Evolutionary conservation across 2,113 vertebrate genomes (phyloP).

Genomic region (Elephas maximus): DNA sequence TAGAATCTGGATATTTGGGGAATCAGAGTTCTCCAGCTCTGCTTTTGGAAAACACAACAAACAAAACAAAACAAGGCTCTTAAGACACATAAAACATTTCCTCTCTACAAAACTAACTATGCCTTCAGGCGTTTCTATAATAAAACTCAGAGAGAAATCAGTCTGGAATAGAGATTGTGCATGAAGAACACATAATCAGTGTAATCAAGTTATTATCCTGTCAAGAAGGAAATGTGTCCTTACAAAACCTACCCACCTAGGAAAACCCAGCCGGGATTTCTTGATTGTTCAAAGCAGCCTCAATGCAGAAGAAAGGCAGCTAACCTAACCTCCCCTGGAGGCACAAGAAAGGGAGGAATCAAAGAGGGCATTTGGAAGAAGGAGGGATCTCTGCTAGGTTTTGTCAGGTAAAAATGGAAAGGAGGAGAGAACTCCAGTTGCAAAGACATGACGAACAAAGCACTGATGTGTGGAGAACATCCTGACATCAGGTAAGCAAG

Average conservation of each 20-base stretch:
- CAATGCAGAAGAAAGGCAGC: background rate
- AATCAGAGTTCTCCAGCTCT: background rate
- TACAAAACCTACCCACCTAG: slow-evolving; percentile 50
- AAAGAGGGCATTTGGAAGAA: background rate
- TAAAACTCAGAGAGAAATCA: slow-evolving; percentile 79
- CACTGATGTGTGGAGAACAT: background rate
- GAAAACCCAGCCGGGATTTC: slow-evolving; percentile 49
- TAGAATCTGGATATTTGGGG: background rate
- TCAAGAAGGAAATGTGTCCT: slow-evolving; percentile 80
- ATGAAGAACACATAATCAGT: slow-evolving; percentile 79
- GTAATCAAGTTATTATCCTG: slow-evolving; percentile 83
- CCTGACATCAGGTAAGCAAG: background rate
- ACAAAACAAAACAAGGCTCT: slow-evolving; percentile 18
- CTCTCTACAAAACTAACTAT: slow-evolving; percentile 64
- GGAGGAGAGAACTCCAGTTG: background rate
- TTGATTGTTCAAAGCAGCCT: background rate
- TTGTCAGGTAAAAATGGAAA: background rate
- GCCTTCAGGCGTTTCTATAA: slow-evolving; percentile 81
- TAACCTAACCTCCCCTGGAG: too few relatives aligned
- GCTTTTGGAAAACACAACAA: slow-evolving; percentile 47
- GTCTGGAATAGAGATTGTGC: slow-evolving; percentile 41
- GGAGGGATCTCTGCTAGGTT: background rate
- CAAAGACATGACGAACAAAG: background rate
- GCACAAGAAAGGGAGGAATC: background rate
- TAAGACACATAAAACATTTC: slow-evolving; percentile 63